These are phyloP conservation scores for Psittacula derbiana DNA, from an alignment of 2,797 vertebrate genomes.

Conservation along the genomic window DNA sequence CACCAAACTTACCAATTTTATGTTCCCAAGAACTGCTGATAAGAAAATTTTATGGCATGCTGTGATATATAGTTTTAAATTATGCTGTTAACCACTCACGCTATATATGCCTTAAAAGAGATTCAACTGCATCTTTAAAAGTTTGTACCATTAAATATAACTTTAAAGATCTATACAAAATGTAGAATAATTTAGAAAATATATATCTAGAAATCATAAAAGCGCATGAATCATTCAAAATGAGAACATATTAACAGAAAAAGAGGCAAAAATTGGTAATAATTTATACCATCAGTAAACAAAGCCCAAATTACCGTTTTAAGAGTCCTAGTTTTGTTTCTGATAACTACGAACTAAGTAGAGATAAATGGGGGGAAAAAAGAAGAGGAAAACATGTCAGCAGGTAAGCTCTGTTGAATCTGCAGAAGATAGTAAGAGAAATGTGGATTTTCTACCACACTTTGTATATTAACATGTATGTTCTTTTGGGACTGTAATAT, in stretches of 20 bases:
- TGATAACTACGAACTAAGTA: not conserved
- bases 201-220: not conserved
- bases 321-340: not conserved
- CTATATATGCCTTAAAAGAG: not conserved
- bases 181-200: not conserved
- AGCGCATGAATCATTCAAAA: not conserved
- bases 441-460: not conserved
- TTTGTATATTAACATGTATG: not conserved
- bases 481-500: conserved; percentile 11
- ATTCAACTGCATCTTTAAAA: not conserved
- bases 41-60: not conserved
- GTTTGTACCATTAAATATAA: not conserved
- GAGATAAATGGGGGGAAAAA: not conserved
- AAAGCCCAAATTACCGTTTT: not conserved
- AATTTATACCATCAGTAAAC: not conserved
- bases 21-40: not conserved
- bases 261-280: not conserved
- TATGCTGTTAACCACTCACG: not conserved
- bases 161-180: not conserved
- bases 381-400: not conserved
- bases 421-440: not conserved
- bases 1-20: not conserved
- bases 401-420: not conserved
- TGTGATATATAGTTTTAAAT: not conserved
- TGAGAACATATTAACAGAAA: not conserved